These are phyloP conservation scores for Mergus octosetaceus DNA, from an alignment of 2,797 vertebrate genomes.

Conservation along the genomic window DNA sequence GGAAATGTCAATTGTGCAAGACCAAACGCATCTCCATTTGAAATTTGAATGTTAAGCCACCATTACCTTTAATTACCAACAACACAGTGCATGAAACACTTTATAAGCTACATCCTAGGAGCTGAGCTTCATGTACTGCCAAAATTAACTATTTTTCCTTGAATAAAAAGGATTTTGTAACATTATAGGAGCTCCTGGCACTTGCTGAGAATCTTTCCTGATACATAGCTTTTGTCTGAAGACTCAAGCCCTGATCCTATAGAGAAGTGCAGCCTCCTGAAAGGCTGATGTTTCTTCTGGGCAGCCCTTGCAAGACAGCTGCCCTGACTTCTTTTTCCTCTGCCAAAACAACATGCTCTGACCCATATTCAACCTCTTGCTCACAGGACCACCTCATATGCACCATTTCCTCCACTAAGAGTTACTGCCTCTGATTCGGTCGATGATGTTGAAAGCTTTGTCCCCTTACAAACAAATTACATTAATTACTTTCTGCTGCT, in stretches of 20 bases:
- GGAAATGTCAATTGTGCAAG: fast-evolving
- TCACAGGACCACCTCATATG: background rate
- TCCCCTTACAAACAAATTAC: background rate
- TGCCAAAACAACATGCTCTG: background rate
- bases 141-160: background rate
- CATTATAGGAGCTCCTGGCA: background rate
- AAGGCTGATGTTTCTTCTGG: background rate
- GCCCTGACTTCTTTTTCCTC: background rate
- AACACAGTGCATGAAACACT: fast-evolving
- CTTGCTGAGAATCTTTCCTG: background rate
- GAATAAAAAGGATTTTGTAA: background rate
- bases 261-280: background rate
- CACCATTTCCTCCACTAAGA: background rate
- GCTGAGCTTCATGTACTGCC: background rate
- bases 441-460: background rate
- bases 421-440: background rate
- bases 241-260: background rate
- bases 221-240: background rate
- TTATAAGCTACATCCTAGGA: background rate
- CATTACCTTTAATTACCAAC: background rate
- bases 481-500: slow-evolving; percentile 18
- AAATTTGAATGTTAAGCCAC: background rate
- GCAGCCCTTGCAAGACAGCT: background rate
- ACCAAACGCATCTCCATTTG: background rate
- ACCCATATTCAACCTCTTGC: background rate